Conservation (phyloP, 2,113 vertebrate genomes). For the Lota lota region DNA sequence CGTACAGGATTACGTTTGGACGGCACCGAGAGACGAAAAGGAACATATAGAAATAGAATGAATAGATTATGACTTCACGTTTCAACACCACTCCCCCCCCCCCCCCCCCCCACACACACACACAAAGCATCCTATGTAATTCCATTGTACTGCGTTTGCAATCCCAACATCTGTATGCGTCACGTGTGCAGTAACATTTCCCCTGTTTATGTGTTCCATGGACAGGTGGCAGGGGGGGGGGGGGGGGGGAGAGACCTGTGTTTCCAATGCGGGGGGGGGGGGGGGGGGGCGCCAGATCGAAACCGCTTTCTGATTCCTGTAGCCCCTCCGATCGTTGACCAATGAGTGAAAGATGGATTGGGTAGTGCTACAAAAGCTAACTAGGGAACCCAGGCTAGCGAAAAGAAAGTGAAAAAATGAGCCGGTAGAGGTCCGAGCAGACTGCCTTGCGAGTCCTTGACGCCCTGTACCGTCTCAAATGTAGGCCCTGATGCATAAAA, state of each 20-base stretch:
- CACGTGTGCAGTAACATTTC: constrained; percentile 41
- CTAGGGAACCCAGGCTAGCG: constrained; percentile 16
- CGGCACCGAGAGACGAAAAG: constrained; percentile 25
- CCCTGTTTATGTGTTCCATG: constrained; percentile 39
- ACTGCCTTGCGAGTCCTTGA: too few species aligned
- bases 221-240: constrained; percentile 30
- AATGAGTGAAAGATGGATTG: constrained; percentile 12
- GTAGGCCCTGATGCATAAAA: constrained; percentile 28
- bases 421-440: too few species aligned
- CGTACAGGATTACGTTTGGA: constrained; percentile 18
- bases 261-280: constrained; percentile 8
- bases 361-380: constrained; percentile 58
- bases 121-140: constrained; percentile 25
- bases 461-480: not conserved
- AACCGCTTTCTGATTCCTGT: not conserved
- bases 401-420: not conserved
- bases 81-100: constrained; percentile 27
- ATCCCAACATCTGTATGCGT: constrained; percentile 5
- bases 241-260: not conserved
- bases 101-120: not conserved
- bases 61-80: constrained; percentile 52
- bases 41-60: constrained; percentile 51
- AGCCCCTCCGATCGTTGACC: not conserved
- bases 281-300: not conserved
- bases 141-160: not conserved